phyloP scores from a whole-genome alignment of 1,140 invertebrate species.

The Drosophila neocordata region DNA sequence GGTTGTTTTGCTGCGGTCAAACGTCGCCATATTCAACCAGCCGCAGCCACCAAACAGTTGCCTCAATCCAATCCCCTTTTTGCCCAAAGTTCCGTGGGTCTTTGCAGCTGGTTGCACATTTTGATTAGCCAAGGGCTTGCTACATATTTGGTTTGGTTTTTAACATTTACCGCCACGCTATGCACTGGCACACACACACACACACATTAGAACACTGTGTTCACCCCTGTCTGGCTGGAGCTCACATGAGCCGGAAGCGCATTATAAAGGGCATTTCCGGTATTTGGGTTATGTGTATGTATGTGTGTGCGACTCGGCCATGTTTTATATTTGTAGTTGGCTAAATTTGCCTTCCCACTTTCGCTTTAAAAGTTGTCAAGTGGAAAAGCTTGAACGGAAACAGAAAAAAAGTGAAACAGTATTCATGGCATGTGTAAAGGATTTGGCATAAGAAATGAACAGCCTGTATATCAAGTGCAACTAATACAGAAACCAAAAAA shows the following conservation, averaged over 20 bases:
- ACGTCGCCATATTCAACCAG: conserved; percentile 11
- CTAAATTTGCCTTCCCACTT: conserved; percentile 40
- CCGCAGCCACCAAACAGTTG: background rate
- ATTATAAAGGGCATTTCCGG: conserved; percentile 78
- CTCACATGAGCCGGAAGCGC: conserved; percentile 73
- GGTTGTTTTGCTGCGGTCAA: conserved; percentile 39
- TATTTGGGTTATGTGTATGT: conserved; percentile 58
- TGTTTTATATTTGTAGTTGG: conserved; percentile 55
- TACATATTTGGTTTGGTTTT: conserved; percentile 54
- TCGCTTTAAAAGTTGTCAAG: conserved; percentile 42
- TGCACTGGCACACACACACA: conserved; percentile 22
- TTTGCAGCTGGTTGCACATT: conserved; percentile 74
- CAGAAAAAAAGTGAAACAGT: background rate
- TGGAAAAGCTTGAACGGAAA: conserved; percentile 47
- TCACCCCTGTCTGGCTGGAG: conserved; percentile 45
- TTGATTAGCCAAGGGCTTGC: conserved; percentile 67
- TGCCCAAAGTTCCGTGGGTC: conserved; percentile 13
- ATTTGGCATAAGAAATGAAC: conserved; percentile 58
- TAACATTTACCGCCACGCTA: conserved; percentile 51
- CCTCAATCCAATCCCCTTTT: background rate
- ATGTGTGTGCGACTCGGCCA: background rate
- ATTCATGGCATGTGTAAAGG: conserved; percentile 41
- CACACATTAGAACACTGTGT: conserved; percentile 4
- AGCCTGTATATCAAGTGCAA: conserved; percentile 32
- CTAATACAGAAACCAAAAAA: conserved; percentile 39